phyloP scores from a whole-genome alignment of 2,113 vertebrate genomes.

The Struthio camelus region DNA sequence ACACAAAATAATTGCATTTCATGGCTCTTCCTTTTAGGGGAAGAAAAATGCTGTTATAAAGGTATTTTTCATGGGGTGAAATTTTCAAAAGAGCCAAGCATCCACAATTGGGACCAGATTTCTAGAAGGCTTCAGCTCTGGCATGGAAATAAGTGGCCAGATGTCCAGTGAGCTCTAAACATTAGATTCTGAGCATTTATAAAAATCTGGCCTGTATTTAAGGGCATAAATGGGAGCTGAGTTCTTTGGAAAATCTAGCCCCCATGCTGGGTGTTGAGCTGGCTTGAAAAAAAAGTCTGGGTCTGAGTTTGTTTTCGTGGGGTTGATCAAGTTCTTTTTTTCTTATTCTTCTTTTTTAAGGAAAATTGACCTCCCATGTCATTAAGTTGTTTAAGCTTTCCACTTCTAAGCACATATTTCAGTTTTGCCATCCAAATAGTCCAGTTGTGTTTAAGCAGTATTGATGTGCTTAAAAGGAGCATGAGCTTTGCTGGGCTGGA shows the following conservation, averaged over 20 bases:
- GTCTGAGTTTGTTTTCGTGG: not conserved
- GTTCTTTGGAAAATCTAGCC: conserved; percentile 25
- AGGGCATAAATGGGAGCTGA: conserved; percentile 3
- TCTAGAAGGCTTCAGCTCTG: conserved; percentile 46
- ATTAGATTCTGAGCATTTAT: conserved; percentile 30
- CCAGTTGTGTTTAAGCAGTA: not conserved
- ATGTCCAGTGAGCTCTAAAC: conserved; percentile 52
- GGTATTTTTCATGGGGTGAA: conserved; percentile 17
- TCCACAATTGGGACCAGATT: conserved; percentile 47
- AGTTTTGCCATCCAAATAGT: not conserved
- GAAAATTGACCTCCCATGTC: conserved; percentile 5
- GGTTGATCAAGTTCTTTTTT: not conserved
- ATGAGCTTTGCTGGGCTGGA: not conserved
- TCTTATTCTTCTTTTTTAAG: not conserved
- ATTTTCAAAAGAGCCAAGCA: conserved; percentile 22
- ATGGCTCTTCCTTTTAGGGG: not conserved
- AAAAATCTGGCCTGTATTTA: conserved; percentile 59
- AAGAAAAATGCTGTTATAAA: not conserved
- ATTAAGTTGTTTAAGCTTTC: conserved; percentile 6
- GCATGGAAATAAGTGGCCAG: conserved; percentile 50
- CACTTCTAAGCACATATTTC: not conserved
- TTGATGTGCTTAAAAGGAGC: not conserved
- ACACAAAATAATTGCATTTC: conserved; percentile 29
- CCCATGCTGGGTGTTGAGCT: conserved; percentile 23
- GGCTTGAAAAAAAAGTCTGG: not conserved